A percentile compares a stretch with the other conserved stretches of the same genome.
Conservation (phyloP, 1,140 invertebrate genomes). For the Limonius californicus region DNA sequence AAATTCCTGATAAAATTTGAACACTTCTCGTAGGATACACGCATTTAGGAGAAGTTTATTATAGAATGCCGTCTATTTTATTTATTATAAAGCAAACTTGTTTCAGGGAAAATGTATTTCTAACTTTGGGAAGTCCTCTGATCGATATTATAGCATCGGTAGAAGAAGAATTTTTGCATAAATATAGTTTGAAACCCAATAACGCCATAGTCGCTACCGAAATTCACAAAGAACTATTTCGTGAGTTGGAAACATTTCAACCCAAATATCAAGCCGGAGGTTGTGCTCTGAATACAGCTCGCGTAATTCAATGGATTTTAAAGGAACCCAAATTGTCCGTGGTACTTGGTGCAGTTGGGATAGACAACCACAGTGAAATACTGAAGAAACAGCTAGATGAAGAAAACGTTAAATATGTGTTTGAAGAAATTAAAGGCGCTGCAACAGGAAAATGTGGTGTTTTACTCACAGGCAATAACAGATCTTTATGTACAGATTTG, state of each 20-base stretch:
- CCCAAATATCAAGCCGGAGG: slow-evolving; percentile 43
- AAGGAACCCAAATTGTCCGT: slow-evolving; percentile 38
- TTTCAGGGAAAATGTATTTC: slow-evolving; percentile 8
- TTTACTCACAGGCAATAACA: slow-evolving; percentile 56
- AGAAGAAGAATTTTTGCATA: slow-evolving; percentile 21
- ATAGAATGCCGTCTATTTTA: no score
- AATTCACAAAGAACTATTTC: slow-evolving; percentile 9
- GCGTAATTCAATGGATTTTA: slow-evolving; percentile 49
- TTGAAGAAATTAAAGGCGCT: slow-evolving; percentile 44
- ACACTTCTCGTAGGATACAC: no score
- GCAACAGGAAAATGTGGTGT: slow-evolving; percentile 66
- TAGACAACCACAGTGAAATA: slow-evolving; percentile 39
- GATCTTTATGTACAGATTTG: slow-evolving; percentile 58
- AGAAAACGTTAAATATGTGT: slow-evolving; percentile 42
- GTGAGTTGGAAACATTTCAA: slow-evolving; percentile 17
- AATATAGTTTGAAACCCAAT: slow-evolving; percentile 22
- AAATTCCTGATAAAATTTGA: no score
- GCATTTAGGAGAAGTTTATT: no score
- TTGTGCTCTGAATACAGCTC: slow-evolving; percentile 50
- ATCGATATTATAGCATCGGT: slow-evolving; percentile 27
- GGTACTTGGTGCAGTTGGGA: slow-evolving; percentile 50
- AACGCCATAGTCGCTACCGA: slow-evolving; percentile 14
- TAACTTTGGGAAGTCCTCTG: slow-evolving; percentile 29
- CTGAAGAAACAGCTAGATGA: slow-evolving; percentile 19
- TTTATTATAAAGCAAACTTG: no score